Evolutionary conservation across 2,888 invertebrate species (phyloP).

Genomic region (Tenodera sinensis): DNA sequence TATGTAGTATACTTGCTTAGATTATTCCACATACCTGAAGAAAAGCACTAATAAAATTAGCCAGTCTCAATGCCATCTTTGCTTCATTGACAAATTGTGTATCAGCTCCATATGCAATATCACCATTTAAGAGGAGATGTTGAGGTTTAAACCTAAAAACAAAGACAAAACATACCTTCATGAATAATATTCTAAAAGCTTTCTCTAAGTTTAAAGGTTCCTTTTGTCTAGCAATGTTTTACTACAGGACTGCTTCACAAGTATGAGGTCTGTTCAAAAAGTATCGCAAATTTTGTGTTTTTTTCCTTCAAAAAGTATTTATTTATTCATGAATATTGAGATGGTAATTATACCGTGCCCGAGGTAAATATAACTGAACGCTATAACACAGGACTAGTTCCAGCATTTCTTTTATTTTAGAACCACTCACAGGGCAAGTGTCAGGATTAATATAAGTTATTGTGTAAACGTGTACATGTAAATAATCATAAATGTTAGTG

Average conservation of each 20-base stretch:
- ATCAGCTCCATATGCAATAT: slow-evolving; percentile 80
- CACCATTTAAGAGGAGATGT: slow-evolving; percentile 77
- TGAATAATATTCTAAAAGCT: not conserved
- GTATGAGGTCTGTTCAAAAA: too few relatives aligned
- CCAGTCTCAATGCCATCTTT: slow-evolving; percentile 90
- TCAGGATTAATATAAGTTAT: too few relatives aligned
- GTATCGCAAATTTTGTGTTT: too few relatives aligned
- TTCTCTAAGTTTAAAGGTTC: not conserved
- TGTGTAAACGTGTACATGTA: too few relatives aligned
- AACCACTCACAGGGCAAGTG: too few relatives aligned
- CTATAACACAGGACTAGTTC: too few relatives aligned
- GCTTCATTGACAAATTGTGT: slow-evolving; percentile 93
- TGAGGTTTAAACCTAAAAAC: slow-evolving; percentile 62
- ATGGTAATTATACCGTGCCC: too few relatives aligned
- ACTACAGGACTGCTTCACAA: not conserved
- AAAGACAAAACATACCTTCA: slow-evolving; percentile 13
- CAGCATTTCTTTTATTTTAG: too few relatives aligned
- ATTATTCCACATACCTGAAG: slow-evolving; percentile 60
- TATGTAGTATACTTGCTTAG: not conserved
- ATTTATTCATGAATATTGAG: too few relatives aligned
- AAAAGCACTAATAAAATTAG: slow-evolving; percentile 94
- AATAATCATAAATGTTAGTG: too few relatives aligned
- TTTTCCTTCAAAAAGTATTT: too few relatives aligned
- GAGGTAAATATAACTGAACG: too few relatives aligned
- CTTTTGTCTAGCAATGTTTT: not conserved